These are phyloP conservation scores for Spilarctia lutea DNA, from an alignment of 2,888 invertebrate species.

Conservation along the genomic window DNA sequence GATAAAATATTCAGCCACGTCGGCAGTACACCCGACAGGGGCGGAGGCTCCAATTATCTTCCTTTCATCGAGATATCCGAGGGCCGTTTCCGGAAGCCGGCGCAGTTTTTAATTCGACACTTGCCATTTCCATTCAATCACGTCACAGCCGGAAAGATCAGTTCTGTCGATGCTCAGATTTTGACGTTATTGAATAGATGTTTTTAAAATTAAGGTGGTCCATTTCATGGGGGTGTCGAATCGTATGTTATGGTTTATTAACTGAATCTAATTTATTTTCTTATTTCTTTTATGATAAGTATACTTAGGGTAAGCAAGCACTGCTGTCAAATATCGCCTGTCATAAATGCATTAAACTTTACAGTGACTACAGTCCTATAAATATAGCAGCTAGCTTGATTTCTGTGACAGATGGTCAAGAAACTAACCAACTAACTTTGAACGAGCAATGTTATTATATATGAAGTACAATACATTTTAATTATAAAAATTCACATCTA, in stretches of 20 bases:
- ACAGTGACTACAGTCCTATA: not conserved
- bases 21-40: slow-evolving; percentile 18
- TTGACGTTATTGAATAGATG: not conserved
- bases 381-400: too few relatives aligned
- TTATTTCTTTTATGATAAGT: not conserved
- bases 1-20: slow-evolving; percentile 42
- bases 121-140: slow-evolving; percentile 48
- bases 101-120: slow-evolving; percentile 68
- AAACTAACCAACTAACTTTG: too few relatives aligned
- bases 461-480: too few relatives aligned
- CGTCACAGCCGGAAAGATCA: slow-evolving; percentile 77
- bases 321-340: too few relatives aligned
- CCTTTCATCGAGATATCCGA: slow-evolving; percentile 61
- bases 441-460: too few relatives aligned
- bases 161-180: slow-evolving; percentile 59
- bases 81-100: slow-evolving; percentile 59
- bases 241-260: not conserved
- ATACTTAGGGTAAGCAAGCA: too few relatives aligned
- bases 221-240: not conserved
- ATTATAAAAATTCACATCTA: too few relatives aligned
- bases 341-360: not conserved
- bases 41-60: slow-evolving; percentile 45
- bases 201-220: not conserved
- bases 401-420: too few relatives aligned
- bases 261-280: not conserved